Evolutionary conservation across 2,113 vertebrate genomes (phyloP).

Genomic region (Burhinus oedicnemus): DNA sequence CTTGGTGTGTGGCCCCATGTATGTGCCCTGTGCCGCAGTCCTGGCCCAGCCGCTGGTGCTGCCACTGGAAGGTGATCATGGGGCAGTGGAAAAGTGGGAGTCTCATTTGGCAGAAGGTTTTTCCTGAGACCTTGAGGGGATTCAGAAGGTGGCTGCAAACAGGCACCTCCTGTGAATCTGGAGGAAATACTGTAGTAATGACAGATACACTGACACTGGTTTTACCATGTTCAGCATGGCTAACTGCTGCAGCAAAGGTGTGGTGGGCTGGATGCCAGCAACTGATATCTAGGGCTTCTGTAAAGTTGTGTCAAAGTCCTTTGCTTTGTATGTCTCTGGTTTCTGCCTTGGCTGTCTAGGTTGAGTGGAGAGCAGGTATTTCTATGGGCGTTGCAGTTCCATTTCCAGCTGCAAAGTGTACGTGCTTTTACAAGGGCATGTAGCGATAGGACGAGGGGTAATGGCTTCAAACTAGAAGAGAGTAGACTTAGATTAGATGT

Average conservation of each 20-base stretch:
- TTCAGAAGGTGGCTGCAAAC: not conserved
- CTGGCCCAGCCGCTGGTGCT: not conserved
- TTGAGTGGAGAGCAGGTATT: not conserved
- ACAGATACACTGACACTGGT: not conserved
- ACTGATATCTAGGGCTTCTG: not conserved
- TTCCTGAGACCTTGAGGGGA: not conserved
- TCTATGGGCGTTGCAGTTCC: not conserved
- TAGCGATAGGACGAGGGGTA: not conserved
- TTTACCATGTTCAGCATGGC: not conserved
- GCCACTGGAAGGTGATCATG: not conserved
- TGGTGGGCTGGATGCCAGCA: not conserved
- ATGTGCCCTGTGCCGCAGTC: fast-evolving
- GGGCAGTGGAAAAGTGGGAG: too few relatives aligned
- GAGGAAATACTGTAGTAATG: not conserved
- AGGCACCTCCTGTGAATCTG: not conserved
- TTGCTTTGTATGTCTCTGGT: not conserved
- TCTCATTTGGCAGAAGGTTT: not conserved
- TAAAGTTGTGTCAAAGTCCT: not conserved
- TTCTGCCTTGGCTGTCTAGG: not conserved
- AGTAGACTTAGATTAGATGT: not conserved
- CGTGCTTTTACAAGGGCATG: not conserved
- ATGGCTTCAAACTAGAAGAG: not conserved
- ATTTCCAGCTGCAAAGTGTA: not conserved
- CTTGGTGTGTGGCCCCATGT: fast-evolving
- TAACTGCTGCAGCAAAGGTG: not conserved